phyloP scores from a whole-genome alignment of 2,797 vertebrate genomes.

The Dermochelys coriacea region DNA sequence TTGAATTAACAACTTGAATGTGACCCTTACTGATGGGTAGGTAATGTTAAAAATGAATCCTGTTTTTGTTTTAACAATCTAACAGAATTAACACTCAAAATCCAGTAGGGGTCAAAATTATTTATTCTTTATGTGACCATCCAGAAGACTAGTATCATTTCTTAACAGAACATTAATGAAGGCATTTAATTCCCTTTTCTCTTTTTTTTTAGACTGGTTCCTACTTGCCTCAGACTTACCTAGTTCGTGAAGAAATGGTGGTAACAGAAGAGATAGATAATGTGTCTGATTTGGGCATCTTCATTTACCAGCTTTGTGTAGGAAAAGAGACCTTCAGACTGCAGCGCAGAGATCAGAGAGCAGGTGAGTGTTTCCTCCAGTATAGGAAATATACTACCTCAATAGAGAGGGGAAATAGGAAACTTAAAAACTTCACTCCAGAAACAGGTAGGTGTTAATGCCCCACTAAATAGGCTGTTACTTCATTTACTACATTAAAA shows the following conservation, averaged over 20 bases:
- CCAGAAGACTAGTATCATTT: neutral
- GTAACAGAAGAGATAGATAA: constrained; percentile 93
- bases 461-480: neutral
- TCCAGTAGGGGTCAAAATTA: neutral
- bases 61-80: neutral
- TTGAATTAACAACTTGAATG: neutral
- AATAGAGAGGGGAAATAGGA: neutral
- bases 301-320: constrained; percentile 92
- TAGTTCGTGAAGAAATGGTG: constrained; percentile 94
- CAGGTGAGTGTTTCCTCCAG: constrained; percentile 75
- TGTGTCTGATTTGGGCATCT: constrained; percentile 90
- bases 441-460: neutral
- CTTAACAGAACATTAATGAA: neutral
- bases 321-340: constrained; percentile 93
- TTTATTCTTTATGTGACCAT: neutral
- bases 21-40: neutral
- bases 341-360: constrained; percentile 86
- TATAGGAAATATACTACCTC: rapidly evolving
- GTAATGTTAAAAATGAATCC: neutral
- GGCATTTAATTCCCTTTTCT: neutral
- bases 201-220: constrained; percentile 85
- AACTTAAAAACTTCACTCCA: neutral
- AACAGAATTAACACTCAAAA: neutral
- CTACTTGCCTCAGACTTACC: constrained; percentile 89
- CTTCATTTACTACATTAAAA: too few species aligned